Evolutionary conservation across 2,797 vertebrate genomes (phyloP).

Genomic region (Melanotaenia parkinsoni): DNA sequence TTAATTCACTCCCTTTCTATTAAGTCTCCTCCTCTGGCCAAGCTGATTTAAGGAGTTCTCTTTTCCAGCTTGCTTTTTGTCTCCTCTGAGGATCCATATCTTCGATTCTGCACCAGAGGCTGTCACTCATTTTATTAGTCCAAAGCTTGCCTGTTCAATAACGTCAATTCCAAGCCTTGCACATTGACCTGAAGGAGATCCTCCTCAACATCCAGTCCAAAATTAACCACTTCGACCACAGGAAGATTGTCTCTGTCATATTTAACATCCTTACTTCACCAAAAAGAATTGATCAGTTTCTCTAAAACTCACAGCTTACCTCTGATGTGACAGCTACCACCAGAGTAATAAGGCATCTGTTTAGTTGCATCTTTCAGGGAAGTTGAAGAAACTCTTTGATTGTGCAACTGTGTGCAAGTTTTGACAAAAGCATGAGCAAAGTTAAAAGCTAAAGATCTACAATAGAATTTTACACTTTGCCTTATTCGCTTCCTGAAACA

Average conservation of each 20-base stretch:
- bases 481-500: slow-evolving; percentile 44
- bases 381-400: slow-evolving; percentile 27
- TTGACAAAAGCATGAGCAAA: slow-evolving; percentile 34
- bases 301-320: slow-evolving; percentile 20
- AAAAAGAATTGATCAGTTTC: neutral
- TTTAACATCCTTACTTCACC: slow-evolving; percentile 9
- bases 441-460: slow-evolving; percentile 44
- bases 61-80: slow-evolving; percentile 58
- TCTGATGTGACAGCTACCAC: slow-evolving; percentile 34
- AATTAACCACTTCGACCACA: slow-evolving; percentile 59
- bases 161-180: slow-evolving; percentile 75
- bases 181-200: slow-evolving; percentile 78
- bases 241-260: slow-evolving; percentile 30
- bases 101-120: slow-evolving; percentile 80
- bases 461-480: slow-evolving; percentile 32
- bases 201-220: slow-evolving; percentile 57
- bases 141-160: slow-evolving; percentile 80
- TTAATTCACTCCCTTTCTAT: slow-evolving; percentile 65
- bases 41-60: slow-evolving; percentile 65
- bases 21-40: slow-evolving; percentile 50
- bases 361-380: slow-evolving; percentile 36
- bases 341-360: slow-evolving; percentile 10
- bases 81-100: slow-evolving; percentile 76
- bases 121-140: slow-evolving; percentile 85
- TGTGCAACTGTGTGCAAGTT: slow-evolving; percentile 25